Conservation (phyloP, 2,888 invertebrate species). For the Panzeria rudis region DNA sequence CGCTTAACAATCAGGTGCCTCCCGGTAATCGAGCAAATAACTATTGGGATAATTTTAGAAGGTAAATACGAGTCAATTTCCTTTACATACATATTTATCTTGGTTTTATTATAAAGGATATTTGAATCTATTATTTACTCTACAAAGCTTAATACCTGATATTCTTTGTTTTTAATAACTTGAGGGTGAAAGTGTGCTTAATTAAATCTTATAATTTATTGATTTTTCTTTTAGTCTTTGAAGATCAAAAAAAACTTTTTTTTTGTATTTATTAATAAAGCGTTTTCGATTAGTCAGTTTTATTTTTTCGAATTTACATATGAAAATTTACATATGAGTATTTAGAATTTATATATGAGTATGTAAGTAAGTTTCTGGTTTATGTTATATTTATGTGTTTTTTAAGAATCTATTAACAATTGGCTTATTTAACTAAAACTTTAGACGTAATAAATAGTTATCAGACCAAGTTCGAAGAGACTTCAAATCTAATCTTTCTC, state of each 20-base stretch:
- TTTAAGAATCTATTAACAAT: conserved; percentile 14
- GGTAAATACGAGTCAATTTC: conserved; percentile 85
- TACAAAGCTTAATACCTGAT: neutral
- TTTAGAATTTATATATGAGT: too few species aligned
- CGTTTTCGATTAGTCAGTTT: conserved; percentile 21
- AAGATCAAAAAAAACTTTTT: neutral
- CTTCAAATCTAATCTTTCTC: neutral
- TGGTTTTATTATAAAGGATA: neutral
- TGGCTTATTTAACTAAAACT: conserved; percentile 7
- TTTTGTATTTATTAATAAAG: conserved; percentile 47
- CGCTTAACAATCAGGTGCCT: conserved; percentile 94
- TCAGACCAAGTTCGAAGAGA: too few species aligned
- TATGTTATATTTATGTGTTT: conserved; percentile 1
- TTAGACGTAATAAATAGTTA: neutral
- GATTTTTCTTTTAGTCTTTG: neutral
- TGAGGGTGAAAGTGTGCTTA: neutral
- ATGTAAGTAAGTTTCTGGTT: conserved; percentile 42
- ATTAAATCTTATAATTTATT: neutral
- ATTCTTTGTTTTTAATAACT: neutral
- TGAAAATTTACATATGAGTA: neutral
- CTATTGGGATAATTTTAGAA: conserved; percentile 97
- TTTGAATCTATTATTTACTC: neutral
- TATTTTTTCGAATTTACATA: conserved; percentile 24
- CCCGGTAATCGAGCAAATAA: conserved; percentile 96
- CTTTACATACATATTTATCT: neutral